phyloP scores from a whole-genome alignment of 2,797 vertebrate genomes.

The Eulemur albifrons region DNA sequence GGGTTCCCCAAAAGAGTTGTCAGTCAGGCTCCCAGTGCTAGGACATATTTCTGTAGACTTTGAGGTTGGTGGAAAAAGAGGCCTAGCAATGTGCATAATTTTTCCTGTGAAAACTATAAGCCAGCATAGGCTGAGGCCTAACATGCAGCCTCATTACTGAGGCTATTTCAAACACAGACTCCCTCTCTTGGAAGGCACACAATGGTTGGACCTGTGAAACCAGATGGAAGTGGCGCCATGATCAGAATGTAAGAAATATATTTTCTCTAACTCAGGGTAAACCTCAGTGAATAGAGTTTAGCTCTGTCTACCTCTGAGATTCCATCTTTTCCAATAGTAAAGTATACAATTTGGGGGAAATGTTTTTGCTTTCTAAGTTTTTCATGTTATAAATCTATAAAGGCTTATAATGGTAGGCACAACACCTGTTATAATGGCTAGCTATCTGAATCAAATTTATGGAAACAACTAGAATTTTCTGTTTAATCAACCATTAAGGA shows the following conservation, averaged over 20 bases:
- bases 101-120: not conserved
- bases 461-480: not conserved
- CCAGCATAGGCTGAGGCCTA: not conserved
- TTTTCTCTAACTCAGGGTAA: not conserved
- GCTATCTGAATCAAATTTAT: not conserved
- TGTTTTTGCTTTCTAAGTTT: not conserved
- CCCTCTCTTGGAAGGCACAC: not conserved
- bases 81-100: not conserved
- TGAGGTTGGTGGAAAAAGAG: not conserved
- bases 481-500: not conserved
- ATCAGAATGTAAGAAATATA: not conserved
- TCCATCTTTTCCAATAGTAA: not conserved
- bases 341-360: not conserved
- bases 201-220: not conserved
- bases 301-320: not conserved
- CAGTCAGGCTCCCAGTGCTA: not conserved
- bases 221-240: not conserved
- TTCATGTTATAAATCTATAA: not conserved
- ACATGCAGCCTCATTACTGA: not conserved
- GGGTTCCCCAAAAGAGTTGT: not conserved
- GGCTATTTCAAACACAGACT: not conserved
- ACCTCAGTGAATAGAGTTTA: not conserved
- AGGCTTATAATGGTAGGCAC: not conserved
- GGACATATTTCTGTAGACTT: not conserved
- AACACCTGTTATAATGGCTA: not conserved